Evolutionary conservation across 2,113 vertebrate species (phyloP), one percentile per base, ranked within the genome.

Genomic region (Chionodraco myersi): DNA sequence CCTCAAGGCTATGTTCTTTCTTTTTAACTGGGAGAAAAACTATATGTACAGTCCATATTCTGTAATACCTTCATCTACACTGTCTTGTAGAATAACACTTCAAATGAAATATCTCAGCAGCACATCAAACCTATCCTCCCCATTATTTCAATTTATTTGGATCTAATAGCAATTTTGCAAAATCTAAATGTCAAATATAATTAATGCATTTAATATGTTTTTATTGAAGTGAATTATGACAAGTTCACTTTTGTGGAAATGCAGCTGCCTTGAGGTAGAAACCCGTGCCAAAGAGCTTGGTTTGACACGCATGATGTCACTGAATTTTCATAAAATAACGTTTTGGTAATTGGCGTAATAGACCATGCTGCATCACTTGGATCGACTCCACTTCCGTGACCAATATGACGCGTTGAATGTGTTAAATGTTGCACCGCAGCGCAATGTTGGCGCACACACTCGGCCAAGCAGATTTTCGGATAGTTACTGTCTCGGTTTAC

Each of bases 261-360:
- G 30, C 30, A 30, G 30, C 30, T 30, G 36, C 36, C 6, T 41
- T 41, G 36, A 41, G 36, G 5, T 41, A 8, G 36, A 41, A 41
- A 41, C 6, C 16, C 5, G 47, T 51, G 68, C 60, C 69, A 66
- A 26, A 57, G 23, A 14, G 51, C 72, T 26, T 21, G 53, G 41
- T 80, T 77, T 57, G 84, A 70, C 66, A 82, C 58, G 80, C 62
- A 61, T 61, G 30, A 30, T 48, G 12, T 65, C 30, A 49, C 57
- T 34, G 60, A 54, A 61, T 60, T 67, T 69, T 66, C 59, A 65
- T 78, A 69, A 65, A 79, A 72, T 48, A 52, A 45, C 60, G 75
- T 77, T 64, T 26, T 6, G 59, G 48, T 63, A 11, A 60, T 70
- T 65, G 48, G 15, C 26, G 51, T 65, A 47, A 75, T 15, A 84